phyloP scores from a whole-genome alignment of 2,888 invertebrate species.

The Apamea epomidion region DNA sequence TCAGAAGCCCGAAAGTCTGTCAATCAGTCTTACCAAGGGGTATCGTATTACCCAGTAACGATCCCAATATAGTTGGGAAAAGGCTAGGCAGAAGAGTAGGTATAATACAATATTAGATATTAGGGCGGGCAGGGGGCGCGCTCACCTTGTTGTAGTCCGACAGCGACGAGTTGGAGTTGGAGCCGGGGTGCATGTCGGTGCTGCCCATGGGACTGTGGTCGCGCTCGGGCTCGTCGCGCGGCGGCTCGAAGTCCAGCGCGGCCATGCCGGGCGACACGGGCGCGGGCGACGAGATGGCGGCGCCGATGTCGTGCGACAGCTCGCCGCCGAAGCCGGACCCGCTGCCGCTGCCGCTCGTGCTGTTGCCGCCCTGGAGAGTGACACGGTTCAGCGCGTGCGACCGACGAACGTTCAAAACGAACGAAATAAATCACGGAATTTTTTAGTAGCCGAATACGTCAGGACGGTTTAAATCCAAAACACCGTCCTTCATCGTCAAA shows the following conservation, averaged over 20 bases:
- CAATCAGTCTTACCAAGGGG: too few species aligned
- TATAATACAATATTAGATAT: too few species aligned
- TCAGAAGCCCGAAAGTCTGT: too few species aligned
- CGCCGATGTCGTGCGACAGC: constrained; percentile 94
- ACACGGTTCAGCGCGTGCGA: not conserved
- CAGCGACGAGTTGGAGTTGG: constrained; percentile 75
- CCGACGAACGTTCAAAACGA: not conserved
- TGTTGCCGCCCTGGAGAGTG: constrained; percentile 67
- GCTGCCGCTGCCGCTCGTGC: constrained; percentile 68
- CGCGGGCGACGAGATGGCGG: constrained; percentile 94
- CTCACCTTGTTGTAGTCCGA: constrained; percentile 84
- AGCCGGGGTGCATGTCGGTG: constrained; percentile 69
- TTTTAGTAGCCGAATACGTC: not conserved
- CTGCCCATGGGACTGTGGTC: constrained; percentile 64
- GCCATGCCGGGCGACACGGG: constrained; percentile 92
- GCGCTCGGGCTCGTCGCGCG: constrained; percentile 71
- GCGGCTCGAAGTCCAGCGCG: constrained; percentile 94
- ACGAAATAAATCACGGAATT: not conserved
- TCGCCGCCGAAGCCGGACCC: constrained; percentile 91
- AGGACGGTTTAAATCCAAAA: not conserved
- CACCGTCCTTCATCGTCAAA: not conserved
- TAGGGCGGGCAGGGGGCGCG: too few species aligned
- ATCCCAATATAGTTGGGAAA: too few species aligned
- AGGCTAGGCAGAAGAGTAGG: too few species aligned
- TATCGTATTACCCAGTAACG: too few species aligned